Conservation (phyloP, 2,113 vertebrate species). For the Tupaia chinensis region DNA sequence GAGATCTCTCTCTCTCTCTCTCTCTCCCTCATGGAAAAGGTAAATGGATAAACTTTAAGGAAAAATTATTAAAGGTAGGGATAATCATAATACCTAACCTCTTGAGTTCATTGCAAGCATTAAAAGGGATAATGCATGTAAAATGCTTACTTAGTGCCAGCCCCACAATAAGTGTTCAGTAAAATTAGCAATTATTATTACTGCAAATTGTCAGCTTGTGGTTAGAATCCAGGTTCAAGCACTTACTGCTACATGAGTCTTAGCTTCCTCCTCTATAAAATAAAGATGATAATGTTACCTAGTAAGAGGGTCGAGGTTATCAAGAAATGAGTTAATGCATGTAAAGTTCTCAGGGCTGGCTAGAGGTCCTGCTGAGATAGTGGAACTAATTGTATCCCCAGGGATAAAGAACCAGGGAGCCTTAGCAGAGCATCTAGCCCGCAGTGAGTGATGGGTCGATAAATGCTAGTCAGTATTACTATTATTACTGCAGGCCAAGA, state of each 20-base stretch:
- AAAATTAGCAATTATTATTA: constrained; percentile 45
- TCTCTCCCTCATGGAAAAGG: too few relatives aligned
- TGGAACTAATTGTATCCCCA: constrained; percentile 34
- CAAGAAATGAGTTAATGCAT: constrained; percentile 42
- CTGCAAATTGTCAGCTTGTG: constrained; percentile 11
- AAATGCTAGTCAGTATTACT: constrained; percentile 53
- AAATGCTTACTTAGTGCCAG: background rate
- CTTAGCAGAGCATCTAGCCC: background rate
- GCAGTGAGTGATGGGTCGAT: background rate
- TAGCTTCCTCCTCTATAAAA: constrained; percentile 27
- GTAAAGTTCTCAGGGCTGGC: constrained; percentile 19
- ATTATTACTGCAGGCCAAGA: constrained; percentile 40
- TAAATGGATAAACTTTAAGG: too few relatives aligned
- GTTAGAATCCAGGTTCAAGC: constrained; percentile 39
- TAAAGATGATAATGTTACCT: background rate
- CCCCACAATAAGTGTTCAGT: constrained; percentile 16
- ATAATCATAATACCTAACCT: background rate
- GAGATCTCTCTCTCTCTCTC: too few relatives aligned
- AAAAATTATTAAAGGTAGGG: background rate
- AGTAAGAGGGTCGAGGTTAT: constrained; percentile 21
- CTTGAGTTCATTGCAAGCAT: constrained; percentile 41
- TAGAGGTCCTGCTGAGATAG: constrained; percentile 23
- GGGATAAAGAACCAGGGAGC: constrained; percentile 48
- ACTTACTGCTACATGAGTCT: constrained; percentile 26
- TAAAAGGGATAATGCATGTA: constrained; percentile 2